Evolutionary conservation across 2,888 invertebrate species (phyloP).

Genomic region (Drosophila niveifrons): DNA sequence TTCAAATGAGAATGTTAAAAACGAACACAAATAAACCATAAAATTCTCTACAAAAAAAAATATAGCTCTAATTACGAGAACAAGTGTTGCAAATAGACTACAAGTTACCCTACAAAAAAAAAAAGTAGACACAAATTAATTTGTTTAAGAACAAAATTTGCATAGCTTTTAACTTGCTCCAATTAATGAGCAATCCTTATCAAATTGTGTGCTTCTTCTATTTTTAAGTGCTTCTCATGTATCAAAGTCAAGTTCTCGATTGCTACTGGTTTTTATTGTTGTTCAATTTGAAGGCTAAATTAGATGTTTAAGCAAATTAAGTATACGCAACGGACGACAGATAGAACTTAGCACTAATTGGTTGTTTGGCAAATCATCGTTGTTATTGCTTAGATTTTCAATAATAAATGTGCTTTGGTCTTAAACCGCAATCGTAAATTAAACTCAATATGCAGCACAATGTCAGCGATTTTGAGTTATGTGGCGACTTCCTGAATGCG

Average conservation of each 20-base stretch:
- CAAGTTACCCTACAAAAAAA: background rate
- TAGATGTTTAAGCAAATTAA: background rate
- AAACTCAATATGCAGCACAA: conserved; percentile 51
- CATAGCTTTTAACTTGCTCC: background rate
- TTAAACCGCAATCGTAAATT: conserved; percentile 42
- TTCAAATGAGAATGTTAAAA: background rate
- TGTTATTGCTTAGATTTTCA: conserved; percentile 27
- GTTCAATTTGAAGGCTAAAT: background rate
- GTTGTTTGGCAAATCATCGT: conserved; percentile 9
- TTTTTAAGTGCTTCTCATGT: background rate
- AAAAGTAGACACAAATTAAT: too few species aligned
- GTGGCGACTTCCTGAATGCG: conserved; percentile 57
- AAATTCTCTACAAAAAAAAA: too few species aligned
- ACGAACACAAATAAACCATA: background rate
- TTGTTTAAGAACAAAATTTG: background rate
- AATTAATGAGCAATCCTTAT: background rate
- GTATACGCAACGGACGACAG: background rate
- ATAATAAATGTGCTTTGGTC: conserved; percentile 30
- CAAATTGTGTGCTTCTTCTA: background rate
- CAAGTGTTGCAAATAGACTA: background rate
- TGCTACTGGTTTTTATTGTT: conserved; percentile 11
- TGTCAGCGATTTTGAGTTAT: conserved; percentile 51
- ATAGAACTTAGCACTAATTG: conserved; percentile 1
- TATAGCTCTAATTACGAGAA: too few species aligned
- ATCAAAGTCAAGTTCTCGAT: background rate